Conservation (phyloP, 2,888 invertebrate species). For the Ctenicera cuprea region DNA sequence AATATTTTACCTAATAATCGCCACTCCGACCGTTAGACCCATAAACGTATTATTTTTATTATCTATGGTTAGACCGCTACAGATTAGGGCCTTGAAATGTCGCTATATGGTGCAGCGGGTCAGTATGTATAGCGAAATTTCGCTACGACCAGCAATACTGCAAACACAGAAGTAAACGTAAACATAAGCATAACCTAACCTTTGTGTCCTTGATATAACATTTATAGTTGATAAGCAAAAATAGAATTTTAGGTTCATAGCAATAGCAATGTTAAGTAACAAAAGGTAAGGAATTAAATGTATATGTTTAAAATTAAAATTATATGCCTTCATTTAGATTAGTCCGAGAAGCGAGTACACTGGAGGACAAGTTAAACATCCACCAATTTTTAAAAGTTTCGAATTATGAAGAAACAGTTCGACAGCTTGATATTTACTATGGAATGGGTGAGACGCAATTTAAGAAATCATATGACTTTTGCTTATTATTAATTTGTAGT, state of each 20-base stretch:
- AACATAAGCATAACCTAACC: constrained; percentile 9
- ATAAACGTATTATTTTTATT: too few species aligned
- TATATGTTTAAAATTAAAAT: not conserved
- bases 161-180: not conserved
- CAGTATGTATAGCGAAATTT: too few species aligned
- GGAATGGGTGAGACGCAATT: constrained; percentile 83
- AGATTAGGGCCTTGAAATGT: too few species aligned
- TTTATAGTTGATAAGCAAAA: constrained; percentile 4
- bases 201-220: constrained; percentile 20
- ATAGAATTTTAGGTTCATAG: constrained; percentile 9
- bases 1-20: too few species aligned
- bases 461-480: not conserved
- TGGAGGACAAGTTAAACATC: constrained; percentile 82
- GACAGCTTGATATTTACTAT: constrained; percentile 94
- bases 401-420: constrained; percentile 93
- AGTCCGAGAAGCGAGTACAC: constrained; percentile 48
- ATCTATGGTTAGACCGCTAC: too few species aligned
- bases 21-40: too few species aligned
- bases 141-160: too few species aligned
- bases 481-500: constrained; percentile 75
- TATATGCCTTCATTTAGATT: constrained; percentile 20
- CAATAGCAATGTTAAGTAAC: constrained; percentile 30
- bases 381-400: constrained; percentile 88
- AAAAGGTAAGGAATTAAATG: constrained; percentile 33
- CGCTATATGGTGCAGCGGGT: too few species aligned